These are phyloP conservation scores for Dendrolimus pini DNA, from an alignment of 2,888 invertebrate species.

Conservation along the genomic window DNA sequence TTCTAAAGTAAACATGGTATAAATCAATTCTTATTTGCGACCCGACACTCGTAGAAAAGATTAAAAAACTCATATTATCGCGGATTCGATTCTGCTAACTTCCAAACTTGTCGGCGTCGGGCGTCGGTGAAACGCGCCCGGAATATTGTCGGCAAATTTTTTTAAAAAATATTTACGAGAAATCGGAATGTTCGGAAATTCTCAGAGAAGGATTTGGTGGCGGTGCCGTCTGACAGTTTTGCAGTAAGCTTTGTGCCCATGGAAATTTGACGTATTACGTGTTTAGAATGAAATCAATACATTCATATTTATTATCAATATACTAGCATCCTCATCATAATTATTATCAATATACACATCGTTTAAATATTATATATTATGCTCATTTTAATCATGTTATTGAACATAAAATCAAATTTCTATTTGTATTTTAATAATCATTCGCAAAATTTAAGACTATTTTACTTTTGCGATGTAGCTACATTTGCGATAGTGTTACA, in stretches of 20 bases:
- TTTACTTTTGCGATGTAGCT: no score
- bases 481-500: no score
- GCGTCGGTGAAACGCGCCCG: slow-evolving; percentile 5
- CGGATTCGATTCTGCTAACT: slow-evolving; percentile 12
- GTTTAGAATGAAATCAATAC: slow-evolving; percentile 9
- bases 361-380: background rate
- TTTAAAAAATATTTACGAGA: slow-evolving; percentile 10
- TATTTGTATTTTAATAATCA: no score
- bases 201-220: slow-evolving; percentile 30
- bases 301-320: no score
- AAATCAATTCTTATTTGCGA: background rate
- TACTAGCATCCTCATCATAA: no score
- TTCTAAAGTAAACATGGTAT: background rate
- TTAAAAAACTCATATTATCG: slow-evolving; percentile 13
- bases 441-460: no score
- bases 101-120: slow-evolving; percentile 15
- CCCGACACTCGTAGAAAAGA: slow-evolving; percentile 1
- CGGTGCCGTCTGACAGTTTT: slow-evolving; percentile 35
- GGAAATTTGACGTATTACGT: slow-evolving; percentile 26
- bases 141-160: slow-evolving; percentile 18
- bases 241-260: slow-evolving; percentile 35
- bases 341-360: slow-evolving; percentile 1
- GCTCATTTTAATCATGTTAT: background rate
- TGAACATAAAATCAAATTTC: background rate
- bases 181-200: slow-evolving; percentile 32